phyloP scores from a whole-genome alignment of 2,888 invertebrate genomes.

The Yponomeuta evonymella region DNA sequence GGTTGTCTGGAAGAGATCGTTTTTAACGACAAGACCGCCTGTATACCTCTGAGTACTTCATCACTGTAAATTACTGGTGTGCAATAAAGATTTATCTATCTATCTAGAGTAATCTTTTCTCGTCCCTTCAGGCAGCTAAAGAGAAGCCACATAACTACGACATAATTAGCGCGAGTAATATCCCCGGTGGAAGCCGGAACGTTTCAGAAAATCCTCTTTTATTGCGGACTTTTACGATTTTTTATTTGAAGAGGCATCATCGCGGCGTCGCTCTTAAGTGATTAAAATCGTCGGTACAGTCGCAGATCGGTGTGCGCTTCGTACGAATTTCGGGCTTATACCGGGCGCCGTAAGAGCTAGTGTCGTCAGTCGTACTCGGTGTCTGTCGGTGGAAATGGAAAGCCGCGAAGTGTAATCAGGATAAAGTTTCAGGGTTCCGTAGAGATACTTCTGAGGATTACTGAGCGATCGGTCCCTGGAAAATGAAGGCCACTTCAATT shows the following conservation, averaged over 20 bases:
- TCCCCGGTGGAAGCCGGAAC: no score
- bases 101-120: no score
- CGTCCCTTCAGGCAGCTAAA: no score
- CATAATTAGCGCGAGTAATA: no score
- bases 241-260: conserved; percentile 28
- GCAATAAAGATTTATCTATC: no score
- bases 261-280: conserved; percentile 58
- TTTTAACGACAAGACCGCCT: no score
- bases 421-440: neutral
- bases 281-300: conserved; percentile 57
- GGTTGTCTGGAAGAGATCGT: no score
- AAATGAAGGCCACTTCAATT: neutral
- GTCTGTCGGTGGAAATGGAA: neutral
- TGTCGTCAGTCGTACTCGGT: neutral
- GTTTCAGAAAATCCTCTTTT: conserved; percentile 21
- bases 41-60: no score
- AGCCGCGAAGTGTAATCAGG: neutral
- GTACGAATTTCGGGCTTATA: neutral
- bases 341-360: neutral
- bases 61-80: no score
- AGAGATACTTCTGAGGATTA: neutral
- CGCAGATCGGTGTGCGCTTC: conserved; percentile 24
- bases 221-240: conserved; percentile 22
- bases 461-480: neutral
- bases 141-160: no score